Evolutionary conservation across 1,140 invertebrate genomes (phyloP).

Genomic region (Habropoda laboriosa): DNA sequence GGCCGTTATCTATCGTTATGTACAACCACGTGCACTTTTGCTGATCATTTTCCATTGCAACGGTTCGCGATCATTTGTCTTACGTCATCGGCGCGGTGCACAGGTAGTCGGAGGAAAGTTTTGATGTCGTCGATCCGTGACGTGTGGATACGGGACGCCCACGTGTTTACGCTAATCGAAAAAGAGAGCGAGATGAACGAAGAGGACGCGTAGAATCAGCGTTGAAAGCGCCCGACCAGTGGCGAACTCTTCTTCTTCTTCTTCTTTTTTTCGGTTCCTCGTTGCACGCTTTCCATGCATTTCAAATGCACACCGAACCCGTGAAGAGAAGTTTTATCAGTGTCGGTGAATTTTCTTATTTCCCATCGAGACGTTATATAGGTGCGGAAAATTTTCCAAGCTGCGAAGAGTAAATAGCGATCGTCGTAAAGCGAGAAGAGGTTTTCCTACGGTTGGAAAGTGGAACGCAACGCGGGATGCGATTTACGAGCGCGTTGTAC

Average conservation of each 20-base stretch:
- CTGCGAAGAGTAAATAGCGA: slow-evolving; percentile 4
- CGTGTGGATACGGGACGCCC: slow-evolving; percentile 2
- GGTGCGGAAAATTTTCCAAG: slow-evolving; percentile 1
- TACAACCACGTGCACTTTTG: slow-evolving; percentile 5
- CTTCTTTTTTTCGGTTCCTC: too few relatives aligned
- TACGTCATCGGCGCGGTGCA: neutral
- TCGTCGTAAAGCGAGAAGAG: neutral
- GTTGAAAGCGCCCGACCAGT: neutral
- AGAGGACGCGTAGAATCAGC: neutral
- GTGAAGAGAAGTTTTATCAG: slow-evolving; percentile 12
- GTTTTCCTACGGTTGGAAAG: slow-evolving; percentile 3
- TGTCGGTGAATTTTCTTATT: slow-evolving; percentile 31
- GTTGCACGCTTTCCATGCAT: slow-evolving; percentile 37
- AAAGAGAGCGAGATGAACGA: neutral
- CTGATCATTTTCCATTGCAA: neutral
- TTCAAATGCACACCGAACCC: slow-evolving; percentile 6
- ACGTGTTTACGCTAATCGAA: slow-evolving; percentile 9
- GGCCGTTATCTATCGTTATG: neutral
- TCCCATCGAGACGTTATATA: neutral
- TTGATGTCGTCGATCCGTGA: slow-evolving; percentile 12
- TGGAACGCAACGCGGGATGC: neutral
- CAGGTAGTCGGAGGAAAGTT: slow-evolving; percentile 20
- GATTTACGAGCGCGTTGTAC: neutral
- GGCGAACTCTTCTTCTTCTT: slow-evolving; percentile 12
- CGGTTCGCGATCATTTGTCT: slow-evolving; percentile 25